These are phyloP conservation scores for Heliothis peltigera DNA, from an alignment of 2,888 invertebrate species.

Conservation along the genomic window DNA sequence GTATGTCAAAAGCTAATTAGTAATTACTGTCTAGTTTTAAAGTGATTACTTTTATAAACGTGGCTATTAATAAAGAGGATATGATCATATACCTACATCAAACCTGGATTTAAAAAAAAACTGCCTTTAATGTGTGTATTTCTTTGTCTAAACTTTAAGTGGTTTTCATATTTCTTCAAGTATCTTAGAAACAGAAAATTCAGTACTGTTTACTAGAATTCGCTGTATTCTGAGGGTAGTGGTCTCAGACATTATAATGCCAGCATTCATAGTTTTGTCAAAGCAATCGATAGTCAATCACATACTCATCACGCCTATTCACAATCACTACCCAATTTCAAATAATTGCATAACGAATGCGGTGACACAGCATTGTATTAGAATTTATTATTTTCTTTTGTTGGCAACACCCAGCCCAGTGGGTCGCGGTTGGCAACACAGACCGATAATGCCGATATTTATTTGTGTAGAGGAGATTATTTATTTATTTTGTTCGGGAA, in stretches of 20 bases:
- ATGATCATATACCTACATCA: background rate
- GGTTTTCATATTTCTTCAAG: too few relatives aligned
- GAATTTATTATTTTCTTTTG: constrained; percentile 87
- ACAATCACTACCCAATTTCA: constrained; percentile 71
- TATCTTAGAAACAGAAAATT: too few relatives aligned
- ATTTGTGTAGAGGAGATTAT: constrained; percentile 77
- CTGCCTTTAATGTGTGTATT: background rate
- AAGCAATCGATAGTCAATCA: constrained; percentile 47
- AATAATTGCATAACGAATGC: constrained; percentile 87
- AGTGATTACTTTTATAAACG: constrained; percentile 36
- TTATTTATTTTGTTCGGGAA: constrained; percentile 76
- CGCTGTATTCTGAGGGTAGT: background rate
- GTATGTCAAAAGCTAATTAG: constrained; percentile 40
- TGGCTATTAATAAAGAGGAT: constrained; percentile 30
- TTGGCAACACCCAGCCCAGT: constrained; percentile 73
- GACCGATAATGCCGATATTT: constrained; percentile 79
- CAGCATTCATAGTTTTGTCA: constrained; percentile 11
- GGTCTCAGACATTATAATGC: constrained; percentile 8
- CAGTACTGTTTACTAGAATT: too few relatives aligned
- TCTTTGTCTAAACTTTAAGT: background rate
- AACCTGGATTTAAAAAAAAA: background rate
- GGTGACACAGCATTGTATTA: constrained; percentile 81
- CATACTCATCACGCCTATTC: constrained; percentile 69
- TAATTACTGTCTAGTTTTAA: constrained; percentile 32
- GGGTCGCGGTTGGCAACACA: constrained; percentile 72